phyloP scores from a whole-genome alignment of 2,888 invertebrate genomes.

The Sphaerophoria rueppellii region DNA sequence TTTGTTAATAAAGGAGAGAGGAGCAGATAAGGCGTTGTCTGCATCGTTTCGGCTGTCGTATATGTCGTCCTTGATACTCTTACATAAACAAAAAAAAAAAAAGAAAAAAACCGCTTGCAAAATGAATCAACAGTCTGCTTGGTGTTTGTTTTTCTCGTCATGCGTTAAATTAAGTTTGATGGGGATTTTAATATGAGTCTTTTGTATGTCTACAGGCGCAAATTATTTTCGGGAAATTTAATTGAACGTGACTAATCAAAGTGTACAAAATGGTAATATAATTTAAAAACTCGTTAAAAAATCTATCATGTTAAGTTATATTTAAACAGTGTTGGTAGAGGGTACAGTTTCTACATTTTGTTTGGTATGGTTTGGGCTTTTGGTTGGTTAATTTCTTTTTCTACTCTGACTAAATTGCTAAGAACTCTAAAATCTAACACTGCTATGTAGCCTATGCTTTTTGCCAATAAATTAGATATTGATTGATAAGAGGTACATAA shows the following conservation, averaged over 20 bases:
- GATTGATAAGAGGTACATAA: no score
- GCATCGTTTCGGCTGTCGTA: not conserved
- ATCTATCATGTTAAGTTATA: no score
- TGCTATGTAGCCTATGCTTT: no score
- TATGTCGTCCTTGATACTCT: slow-evolving; percentile 2
- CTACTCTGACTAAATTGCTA: no score
- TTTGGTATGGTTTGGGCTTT: no score
- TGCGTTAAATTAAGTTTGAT: slow-evolving; percentile 58
- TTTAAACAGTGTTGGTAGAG: no score
- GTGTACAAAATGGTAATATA: not conserved
- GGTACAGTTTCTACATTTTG: no score
- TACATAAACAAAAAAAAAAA: not conserved
- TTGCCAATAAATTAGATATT: no score
- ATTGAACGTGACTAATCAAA: slow-evolving; percentile 30
- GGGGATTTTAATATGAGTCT: slow-evolving; percentile 32
- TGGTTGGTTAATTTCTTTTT: no score
- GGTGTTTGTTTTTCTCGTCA: slow-evolving; percentile 49
- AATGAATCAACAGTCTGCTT: slow-evolving; percentile 52
- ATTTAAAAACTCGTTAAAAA: not conserved
- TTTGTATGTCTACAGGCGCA: slow-evolving; percentile 37
- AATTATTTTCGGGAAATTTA: slow-evolving; percentile 27
- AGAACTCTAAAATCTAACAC: no score
- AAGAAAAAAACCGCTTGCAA: slow-evolving; percentile 8
- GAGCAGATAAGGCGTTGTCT: not conserved
- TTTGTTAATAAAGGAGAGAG: not conserved